Evolutionary conservation across 2,888 invertebrate species (phyloP).

Genomic region (Clusia tigrina): DNA sequence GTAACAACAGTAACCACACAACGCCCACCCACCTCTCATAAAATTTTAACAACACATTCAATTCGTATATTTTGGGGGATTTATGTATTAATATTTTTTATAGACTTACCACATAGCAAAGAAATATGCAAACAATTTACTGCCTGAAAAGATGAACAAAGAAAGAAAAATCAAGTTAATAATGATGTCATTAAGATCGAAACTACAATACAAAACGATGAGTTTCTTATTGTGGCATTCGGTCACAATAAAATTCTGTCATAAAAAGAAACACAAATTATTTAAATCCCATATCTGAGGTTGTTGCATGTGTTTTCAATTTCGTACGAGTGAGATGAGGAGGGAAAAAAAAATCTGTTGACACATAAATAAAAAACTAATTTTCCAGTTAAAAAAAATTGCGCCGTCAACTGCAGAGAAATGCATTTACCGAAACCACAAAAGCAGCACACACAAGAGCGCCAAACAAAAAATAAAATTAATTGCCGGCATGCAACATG

Average conservation of each 20-base stretch:
- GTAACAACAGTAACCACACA: no score
- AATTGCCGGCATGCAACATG: slow-evolving; percentile 9
- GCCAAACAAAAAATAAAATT: slow-evolving; percentile 15
- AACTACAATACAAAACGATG: no score
- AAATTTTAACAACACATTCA: no score
- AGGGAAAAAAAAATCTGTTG: slow-evolving; percentile 6
- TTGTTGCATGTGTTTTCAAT: not conserved
- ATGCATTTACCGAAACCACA: not conserved
- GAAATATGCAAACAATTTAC: not conserved
- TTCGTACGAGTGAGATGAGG: no score
- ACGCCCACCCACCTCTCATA: no score
- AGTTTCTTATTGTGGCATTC: no score
- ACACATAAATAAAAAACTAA: not conserved
- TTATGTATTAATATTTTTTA: no score
- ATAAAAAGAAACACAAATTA: not conserved
- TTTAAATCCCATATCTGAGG: no score
- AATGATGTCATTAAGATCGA: not conserved
- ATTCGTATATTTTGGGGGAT: no score
- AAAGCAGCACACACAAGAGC: not conserved
- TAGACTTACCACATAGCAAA: not conserved
- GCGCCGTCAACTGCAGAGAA: no score
- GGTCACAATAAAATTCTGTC: no score
- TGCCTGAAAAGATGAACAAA: not conserved
- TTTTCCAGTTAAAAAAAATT: not conserved
- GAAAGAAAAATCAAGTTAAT: not conserved